Conservation (phyloP, 2,888 invertebrate genomes). For the Steromphala cineraria region DNA sequence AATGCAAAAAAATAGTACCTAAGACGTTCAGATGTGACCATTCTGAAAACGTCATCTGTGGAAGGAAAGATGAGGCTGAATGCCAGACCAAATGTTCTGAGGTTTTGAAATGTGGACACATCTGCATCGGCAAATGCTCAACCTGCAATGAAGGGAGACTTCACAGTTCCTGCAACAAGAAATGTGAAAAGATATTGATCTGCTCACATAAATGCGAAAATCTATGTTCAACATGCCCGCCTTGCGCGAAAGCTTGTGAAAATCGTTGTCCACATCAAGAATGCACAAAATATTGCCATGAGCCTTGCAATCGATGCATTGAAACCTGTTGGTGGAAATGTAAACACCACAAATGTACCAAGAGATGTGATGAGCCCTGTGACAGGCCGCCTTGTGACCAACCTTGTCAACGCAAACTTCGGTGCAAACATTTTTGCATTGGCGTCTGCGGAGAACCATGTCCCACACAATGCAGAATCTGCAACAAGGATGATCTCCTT, state of each 20-base stretch:
- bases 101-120: slow-evolving; percentile 24
- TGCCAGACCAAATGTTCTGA: slow-evolving; percentile 16
- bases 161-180: slow-evolving; percentile 31
- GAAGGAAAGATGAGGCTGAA: background rate
- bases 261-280: slow-evolving; percentile 37
- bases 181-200: slow-evolving; percentile 28
- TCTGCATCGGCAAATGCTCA: slow-evolving; percentile 32
- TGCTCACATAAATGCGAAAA: slow-evolving; percentile 42
- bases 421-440: slow-evolving; percentile 75
- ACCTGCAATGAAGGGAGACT: slow-evolving; percentile 29
- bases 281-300: slow-evolving; percentile 65
- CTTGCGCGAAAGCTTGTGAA: slow-evolving; percentile 33
- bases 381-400: slow-evolving; percentile 59
- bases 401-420: slow-evolving; percentile 43
- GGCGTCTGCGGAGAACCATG: slow-evolving; percentile 86
- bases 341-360: slow-evolving; percentile 61
- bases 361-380: slow-evolving; percentile 72
- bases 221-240: slow-evolving; percentile 35
- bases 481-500: slow-evolving; percentile 72
- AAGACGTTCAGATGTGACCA: background rate
- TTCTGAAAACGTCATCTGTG: background rate
- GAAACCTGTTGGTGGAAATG: slow-evolving; percentile 73
- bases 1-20: background rate
- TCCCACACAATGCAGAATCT: slow-evolving; percentile 80
- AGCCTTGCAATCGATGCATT: slow-evolving; percentile 67